Base-by-base conservation (phyloP, 2,113 vertebrate genomes). In the Perca fluviatilis region DNA sequence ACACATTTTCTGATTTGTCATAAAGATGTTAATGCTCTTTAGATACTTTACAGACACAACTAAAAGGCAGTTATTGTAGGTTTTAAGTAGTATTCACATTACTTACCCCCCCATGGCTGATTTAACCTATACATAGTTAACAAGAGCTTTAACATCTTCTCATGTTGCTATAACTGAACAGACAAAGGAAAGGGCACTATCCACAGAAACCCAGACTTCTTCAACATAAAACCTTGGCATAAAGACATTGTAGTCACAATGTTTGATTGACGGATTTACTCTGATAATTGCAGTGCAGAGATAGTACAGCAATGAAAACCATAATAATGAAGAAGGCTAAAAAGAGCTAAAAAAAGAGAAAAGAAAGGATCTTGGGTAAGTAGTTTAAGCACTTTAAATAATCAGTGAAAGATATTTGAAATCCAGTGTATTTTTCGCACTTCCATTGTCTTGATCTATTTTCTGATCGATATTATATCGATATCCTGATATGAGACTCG, bases 191-290 rank as follows among this genome's bases (percentile, higher is more conserved):
- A 25, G 23, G 49, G 6, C 21, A 10, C 21, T n/a, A 10, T 33
- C 36, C 63, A 57, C 47, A 76, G 33, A 80, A 63, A 21, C 27
- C 15, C 57, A 73, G 40, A 72, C 12, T 27, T 18, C 18, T 40
- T 53, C 53, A 54, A 15, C 43, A 46, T 2, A 33, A 87, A 80
- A 73, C 66, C 14, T 11, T 11, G 18, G 33, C 25, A 21, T 58
- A 3, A 19, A 47, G 6, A n/a, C 49, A 67, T 40, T 78, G 61
- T 68, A 19, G 49, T 47, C 72, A 21, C 12, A 63, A 15, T 67
- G 27, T 58, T 70, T 77, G 73, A 85, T 18, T 84, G 77, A 84
- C n/a, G 23, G 43, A 27, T 51, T 54, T 70, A 77, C 49, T 64
- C 5, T 65, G 27, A 67, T 62, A 58, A 84, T 70, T 65, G 16